Evolutionary conservation across 1,140 invertebrate genomes (phyloP), one percentile per base, ranked within the genome.

Genomic region (Spodoptera litura): DNA sequence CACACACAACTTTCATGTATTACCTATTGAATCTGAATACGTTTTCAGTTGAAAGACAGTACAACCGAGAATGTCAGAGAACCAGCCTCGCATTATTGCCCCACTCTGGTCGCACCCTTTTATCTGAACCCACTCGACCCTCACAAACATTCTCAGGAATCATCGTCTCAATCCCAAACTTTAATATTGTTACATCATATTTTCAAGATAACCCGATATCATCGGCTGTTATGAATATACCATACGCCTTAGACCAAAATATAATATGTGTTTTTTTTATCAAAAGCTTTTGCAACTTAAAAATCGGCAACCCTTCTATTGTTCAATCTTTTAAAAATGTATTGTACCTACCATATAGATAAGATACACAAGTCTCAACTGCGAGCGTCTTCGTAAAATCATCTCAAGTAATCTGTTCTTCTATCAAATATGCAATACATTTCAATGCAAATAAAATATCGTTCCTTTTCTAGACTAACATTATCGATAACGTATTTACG

Each of bases 81-180:
- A 64, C 59, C 66, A 49, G 38, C 44, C 59, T 70, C 75, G 15
- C 78, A 78, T 76, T 90, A 90, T 87, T 86, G 85, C 83, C 83
- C 83, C 83, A 75, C 81, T 84, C 80, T 78, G 75, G 38, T 31
- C 81, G 79, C 82, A 90, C 86, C 91, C 91, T 90, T 91, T 91
- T 91, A 91, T 91, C 89, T 84, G 72, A 66, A 25, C 53, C 66
- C 82, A 66, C 78, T 85, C 86, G 86, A 90, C 88, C 89, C 88
- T 89, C 82, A 74, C 83, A 86, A 88, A 85, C 78, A 83, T 85
- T 83, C 82, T 78, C 78, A 83, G 81, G 80, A 86, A 90, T 89
- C 87, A 91, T 88, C 87, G 85, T 81, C 80, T 79, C 82, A 82
- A 87, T 85, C 85, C 83, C 78, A 85, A 81, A 84, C 85, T 87